Evolutionary conservation across 2,113 vertebrate species (phyloP).

Genomic region (Bubo scandiacus): DNA sequence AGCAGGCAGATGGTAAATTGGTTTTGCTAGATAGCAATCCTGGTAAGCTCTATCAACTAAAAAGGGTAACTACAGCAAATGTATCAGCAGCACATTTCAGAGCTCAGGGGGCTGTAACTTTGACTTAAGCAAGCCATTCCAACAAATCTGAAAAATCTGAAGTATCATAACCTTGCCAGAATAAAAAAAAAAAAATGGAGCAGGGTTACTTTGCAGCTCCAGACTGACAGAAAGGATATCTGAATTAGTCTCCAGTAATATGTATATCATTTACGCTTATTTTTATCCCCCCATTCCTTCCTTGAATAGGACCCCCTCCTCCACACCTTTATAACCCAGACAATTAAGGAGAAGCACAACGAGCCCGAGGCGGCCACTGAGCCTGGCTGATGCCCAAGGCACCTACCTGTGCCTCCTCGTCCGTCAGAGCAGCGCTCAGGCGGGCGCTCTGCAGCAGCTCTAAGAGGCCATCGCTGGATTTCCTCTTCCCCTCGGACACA

Average conservation of each 20-base stretch:
- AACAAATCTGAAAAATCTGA: not conserved
- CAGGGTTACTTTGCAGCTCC: not conserved
- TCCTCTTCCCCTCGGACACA: not conserved
- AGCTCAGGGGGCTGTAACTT: not conserved
- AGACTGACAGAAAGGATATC: not conserved
- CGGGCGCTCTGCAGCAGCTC: conserved; percentile 46
- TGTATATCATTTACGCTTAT: not conserved
- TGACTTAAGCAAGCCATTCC: not conserved
- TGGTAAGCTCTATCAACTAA: not conserved
- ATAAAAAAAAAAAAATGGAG: not conserved
- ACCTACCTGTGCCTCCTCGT: conserved; percentile 65
- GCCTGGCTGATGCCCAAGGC: not conserved
- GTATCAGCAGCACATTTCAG: not conserved
- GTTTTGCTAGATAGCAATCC: not conserved
- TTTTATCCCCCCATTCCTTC: not conserved
- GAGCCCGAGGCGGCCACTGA: rapidly evolving
- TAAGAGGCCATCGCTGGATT: not conserved
- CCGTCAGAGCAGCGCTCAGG: not conserved
- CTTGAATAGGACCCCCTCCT: not conserved
- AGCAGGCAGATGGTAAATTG: not conserved
- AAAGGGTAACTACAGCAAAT: not conserved
- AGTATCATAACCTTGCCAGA: not conserved
- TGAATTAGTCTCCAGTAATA: not conserved
- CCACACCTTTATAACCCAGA: not conserved
- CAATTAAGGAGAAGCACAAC: not conserved